Evolutionary conservation across 2,113 vertebrate genomes (phyloP), one percentile per base, ranked within the genome.

Genomic region (Leuciscus idus): DNA sequence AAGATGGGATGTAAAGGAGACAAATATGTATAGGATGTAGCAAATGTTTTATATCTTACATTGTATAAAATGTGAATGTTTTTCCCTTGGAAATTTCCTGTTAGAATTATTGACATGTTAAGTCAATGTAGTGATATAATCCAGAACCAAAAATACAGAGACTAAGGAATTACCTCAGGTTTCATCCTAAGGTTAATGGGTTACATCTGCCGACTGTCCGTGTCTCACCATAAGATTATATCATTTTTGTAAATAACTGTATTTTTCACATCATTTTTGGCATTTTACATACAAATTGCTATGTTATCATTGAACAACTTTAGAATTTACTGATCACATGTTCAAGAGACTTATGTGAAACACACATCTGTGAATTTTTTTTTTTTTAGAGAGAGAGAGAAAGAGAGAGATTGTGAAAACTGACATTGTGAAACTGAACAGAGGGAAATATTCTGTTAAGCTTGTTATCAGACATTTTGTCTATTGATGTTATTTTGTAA

Each of bases 1-100:
- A 5, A 46, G 57, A 8, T 82, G 43, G 28, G 57, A 83, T 83
- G 50, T 73, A 39, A 73, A 73, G 57, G 21, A 66, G 73, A 28
- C 1, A 55, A 36, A 82, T 10, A 57, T 64, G 70, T 83, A 83
- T 36, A 77, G 80, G 61, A 86, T 81, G 79, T 86, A 86, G 68
- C 68, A 81, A 62, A 46, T 46, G 85, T 81, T 86, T 74, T 66
- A 28, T 76, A 87, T 83, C 59, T 76, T 26, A 39, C 2, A 17
- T 74, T 61, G 64, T 84, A 73, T 73, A 72, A 59, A 84, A 73
- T 73, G 33, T 73, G 30, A 84, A n/a, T 23, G 26, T 73, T 73
- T 81, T 84, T 7, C 66, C 52, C 11, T 36, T 52, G 23, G 13
- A 23, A 72, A 48, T 64, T 30, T 82, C 4, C 43, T 70, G 28